Evolutionary conservation across 2,797 vertebrate species (phyloP).

Genomic region (Cyprinella venusta): DNA sequence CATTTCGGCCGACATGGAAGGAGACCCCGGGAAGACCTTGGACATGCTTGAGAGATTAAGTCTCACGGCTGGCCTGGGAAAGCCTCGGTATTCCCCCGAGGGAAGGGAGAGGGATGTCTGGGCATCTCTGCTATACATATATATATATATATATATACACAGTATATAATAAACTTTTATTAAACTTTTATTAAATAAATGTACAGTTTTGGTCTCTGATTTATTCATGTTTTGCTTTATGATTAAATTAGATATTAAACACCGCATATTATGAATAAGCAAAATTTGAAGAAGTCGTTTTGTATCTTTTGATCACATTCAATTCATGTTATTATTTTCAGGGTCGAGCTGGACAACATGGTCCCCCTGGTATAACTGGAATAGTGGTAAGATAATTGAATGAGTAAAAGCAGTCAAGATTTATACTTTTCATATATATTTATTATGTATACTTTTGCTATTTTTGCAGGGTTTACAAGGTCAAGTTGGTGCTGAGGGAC

Average conservation of each 20-base stretch:
- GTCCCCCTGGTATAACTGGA: conserved; percentile 79
- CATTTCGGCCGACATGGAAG: too few relatives aligned
- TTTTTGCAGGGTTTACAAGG: conserved; percentile 79
- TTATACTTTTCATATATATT: conserved; percentile 39
- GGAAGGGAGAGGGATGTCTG: too few relatives aligned
- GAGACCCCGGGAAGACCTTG: too few relatives aligned
- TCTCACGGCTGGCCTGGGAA: too few relatives aligned
- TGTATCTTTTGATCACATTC: background rate
- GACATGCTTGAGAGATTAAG: too few relatives aligned
- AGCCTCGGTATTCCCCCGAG: too few relatives aligned
- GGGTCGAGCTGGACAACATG: conserved; percentile 81
- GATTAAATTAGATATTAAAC: background rate
- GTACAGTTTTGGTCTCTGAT: background rate
- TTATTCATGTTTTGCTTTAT: background rate
- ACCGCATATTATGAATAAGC: background rate
- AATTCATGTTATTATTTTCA: conserved; percentile 58
- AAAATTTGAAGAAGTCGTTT: background rate
- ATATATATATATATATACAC: too few relatives aligned
- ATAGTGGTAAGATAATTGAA: conserved; percentile 70
- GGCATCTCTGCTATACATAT: too few relatives aligned
- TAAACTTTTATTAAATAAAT: too few relatives aligned
- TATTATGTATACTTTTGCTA: conserved; percentile 51
- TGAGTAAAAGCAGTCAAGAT: background rate
- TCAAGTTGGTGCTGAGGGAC: conserved; percentile 74
- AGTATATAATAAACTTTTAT: background rate